Base-by-base conservation (phyloP, 1,140 invertebrate genomes). In the Teleogryllus occipitalis region DNA sequence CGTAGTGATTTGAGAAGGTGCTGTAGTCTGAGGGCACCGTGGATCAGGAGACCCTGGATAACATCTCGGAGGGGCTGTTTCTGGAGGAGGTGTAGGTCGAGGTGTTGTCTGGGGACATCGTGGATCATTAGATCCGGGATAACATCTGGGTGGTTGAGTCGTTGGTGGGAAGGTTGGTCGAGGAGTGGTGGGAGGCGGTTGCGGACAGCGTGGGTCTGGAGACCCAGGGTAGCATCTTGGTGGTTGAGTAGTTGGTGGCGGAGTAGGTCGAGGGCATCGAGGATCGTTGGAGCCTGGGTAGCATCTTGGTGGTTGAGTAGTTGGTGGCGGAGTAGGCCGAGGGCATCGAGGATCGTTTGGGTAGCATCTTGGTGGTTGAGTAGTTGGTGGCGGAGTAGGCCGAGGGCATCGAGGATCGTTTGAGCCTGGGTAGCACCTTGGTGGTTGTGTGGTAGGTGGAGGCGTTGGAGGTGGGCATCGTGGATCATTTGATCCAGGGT, bases 271-370 rank as follows among this genome's bases (percentile, higher is more conserved):
- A 81, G 86, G 80, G 46, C 82, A 84, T 78, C 81, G 75, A 12
- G 82, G 81, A 81, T 83, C 82, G 65, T 65, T 81, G 5, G 81
- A 80, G n/a, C 84, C 85, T 14, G 84, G 84, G 75, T 80, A 83
- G 74, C 46, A 78, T 27, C 18, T 80, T 47, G 47, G 65, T 8
- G 21, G 77, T 78, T 47, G 54, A 47, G 39, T 80, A n/a, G 75
- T 79, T 75, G 79, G 54, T 21, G 48, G 65, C 49, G 22, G 0
- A 76, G 80, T 78, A 83, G 74, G 83, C 83, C 8, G 78, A 10
- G 84, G 84, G 80, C 87, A 88, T 46, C 86, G 83, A 8, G 87
- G 85, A 82, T 87, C 86, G 14, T 81, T 84, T 46, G 83, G 84
- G 49, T 83, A 82, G 76, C 84, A 85, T 21, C 47, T 12, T 8